Evolutionary conservation across 2,888 invertebrate genomes (phyloP), one percentile per base, ranked within the genome.

Genomic region (Dryobota labecula): DNA sequence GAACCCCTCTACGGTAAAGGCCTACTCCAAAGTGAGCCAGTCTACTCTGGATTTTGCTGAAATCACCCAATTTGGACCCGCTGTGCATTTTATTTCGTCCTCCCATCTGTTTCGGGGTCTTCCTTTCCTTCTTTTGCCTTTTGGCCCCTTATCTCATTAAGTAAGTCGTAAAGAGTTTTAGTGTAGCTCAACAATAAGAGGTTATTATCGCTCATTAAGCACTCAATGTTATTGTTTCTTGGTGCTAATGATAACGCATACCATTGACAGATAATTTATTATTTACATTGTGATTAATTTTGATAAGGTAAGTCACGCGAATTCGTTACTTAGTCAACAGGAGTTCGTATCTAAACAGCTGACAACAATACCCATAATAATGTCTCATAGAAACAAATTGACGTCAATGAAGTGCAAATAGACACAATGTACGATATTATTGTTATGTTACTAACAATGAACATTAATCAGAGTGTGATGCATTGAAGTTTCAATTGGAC

Each of bases 251-350:
- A 83, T 81, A 78, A 73, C 58, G 47, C 56, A 74, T 78, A 78
- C 64, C 73, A 80, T 66, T 84, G 76, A 82, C 78, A 75, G 77
- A 87, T 85, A 82, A 84, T 66, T 63, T 53, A 66, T 57, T 84
- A 76, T 80, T 80, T 65, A 80, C 73, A 62, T 60, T 63, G 45
- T 76, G 76, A 85, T 80, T 76, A 80, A 76, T 78, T 65, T 43
- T 65, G 84, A 75, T 82, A 80, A 78, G 57, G 66, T 51, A 43
- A 36, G 56, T 76, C 58, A 54, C 49, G 71, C 20, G 57, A 74
- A 80, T 72, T 84, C 24, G 60, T 69, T 43, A 47, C 51, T 65
- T 60, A 54, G 64, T 57, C 41, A 45, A 54, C 43, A 54, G 13
- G 11, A n/a, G 24, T 64, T 30, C 38, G 54, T 72, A 54, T 61